A percentile compares a stretch with the other conserved stretches of the same genome.
phyloP scores from a whole-genome alignment of 2,888 invertebrate species.

The Lepetodrilus schrolli region DNA sequence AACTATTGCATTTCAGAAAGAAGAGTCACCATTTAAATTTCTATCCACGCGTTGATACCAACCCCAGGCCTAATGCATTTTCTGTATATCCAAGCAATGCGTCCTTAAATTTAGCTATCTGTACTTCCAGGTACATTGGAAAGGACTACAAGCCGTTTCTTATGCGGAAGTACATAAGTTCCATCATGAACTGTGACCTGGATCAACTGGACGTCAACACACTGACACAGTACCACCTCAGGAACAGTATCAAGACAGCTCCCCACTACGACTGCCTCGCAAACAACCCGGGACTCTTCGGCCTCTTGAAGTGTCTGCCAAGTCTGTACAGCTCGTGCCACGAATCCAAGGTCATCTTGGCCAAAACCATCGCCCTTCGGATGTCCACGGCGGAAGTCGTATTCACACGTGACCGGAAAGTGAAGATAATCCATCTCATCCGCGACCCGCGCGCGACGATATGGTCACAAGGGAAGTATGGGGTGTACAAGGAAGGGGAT shows the following conservation, averaged over 20 bases:
- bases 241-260: background rate
- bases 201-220: background rate
- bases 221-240: background rate
- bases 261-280: background rate
- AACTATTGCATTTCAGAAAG: no score
- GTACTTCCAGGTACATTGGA: background rate
- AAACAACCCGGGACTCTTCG: background rate
- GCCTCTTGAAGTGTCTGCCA: background rate
- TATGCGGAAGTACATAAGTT: background rate
- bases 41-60: no score
- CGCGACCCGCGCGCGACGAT: background rate
- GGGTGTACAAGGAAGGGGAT: background rate
- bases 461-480: background rate
- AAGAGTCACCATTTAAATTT: no score
- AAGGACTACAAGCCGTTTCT: background rate
- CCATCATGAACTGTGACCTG: background rate
- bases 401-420: background rate
- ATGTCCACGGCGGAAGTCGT: background rate
- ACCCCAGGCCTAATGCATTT: no score
- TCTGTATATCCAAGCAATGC: no score
- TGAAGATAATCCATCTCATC: background rate
- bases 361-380: conserved; percentile 1
- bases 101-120: no score
- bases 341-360: background rate
- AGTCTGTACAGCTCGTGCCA: background rate